These are phyloP conservation scores for Drosophila kohkoa DNA, from an alignment of 1,140 invertebrate genomes.

Conservation along the genomic window DNA sequence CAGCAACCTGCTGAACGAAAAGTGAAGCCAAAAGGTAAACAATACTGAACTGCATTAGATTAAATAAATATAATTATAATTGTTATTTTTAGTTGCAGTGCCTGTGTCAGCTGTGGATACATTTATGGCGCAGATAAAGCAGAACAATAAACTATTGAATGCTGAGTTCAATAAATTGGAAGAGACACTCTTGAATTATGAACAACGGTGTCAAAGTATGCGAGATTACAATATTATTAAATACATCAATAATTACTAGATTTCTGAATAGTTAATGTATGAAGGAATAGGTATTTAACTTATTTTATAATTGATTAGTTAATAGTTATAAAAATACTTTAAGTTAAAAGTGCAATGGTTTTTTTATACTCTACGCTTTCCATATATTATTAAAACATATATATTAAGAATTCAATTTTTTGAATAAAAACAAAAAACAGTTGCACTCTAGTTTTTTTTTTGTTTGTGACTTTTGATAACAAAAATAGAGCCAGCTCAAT, in stretches of 20 bases:
- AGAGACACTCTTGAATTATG: slow-evolving; percentile 57
- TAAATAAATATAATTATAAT: neutral
- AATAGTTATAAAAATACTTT: too few relatives aligned
- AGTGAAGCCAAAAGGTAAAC: slow-evolving; percentile 25
- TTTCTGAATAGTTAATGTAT: neutral
- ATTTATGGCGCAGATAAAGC: slow-evolving; percentile 56
- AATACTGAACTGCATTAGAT: neutral
- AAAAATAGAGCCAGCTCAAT: too few relatives aligned
- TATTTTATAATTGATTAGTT: too few relatives aligned
- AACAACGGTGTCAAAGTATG: slow-evolving; percentile 69
- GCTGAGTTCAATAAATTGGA: slow-evolving; percentile 60
- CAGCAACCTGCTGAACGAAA: slow-evolving; percentile 11
- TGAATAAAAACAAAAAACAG: too few relatives aligned
- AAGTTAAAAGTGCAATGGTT: too few relatives aligned
- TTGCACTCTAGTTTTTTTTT: too few relatives aligned
- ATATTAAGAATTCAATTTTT: too few relatives aligned
- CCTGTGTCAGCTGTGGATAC: slow-evolving; percentile 38
- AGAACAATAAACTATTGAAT: slow-evolving; percentile 63
- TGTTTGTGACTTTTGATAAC: too few relatives aligned
- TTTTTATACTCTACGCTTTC: too few relatives aligned
- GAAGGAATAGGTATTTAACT: too few relatives aligned
- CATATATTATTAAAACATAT: too few relatives aligned
- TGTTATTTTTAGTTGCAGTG: slow-evolving; percentile 6
- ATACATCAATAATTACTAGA: slow-evolving; percentile 23
- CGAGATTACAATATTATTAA: slow-evolving; percentile 65